phyloP scores from a whole-genome alignment of 2,888 invertebrate genomes.

The Hanleya hanleyi region DNA sequence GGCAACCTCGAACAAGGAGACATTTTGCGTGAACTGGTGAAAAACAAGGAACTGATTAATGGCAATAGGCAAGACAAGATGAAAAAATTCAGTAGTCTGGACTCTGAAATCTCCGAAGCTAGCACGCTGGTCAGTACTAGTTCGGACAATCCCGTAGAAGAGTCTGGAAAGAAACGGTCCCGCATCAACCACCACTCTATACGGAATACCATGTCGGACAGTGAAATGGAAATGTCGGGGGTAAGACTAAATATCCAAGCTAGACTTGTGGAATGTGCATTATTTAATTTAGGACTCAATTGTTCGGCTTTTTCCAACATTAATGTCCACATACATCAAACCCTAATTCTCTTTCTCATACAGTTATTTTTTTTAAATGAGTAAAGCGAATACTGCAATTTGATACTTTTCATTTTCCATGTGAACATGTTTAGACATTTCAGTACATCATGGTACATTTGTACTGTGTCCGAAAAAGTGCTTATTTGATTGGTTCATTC shows the following conservation, averaged over 20 bases:
- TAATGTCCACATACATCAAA: too few relatives aligned
- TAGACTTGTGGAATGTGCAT: too few relatives aligned
- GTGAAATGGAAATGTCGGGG: conserved; percentile 91
- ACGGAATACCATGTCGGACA: conserved; percentile 94
- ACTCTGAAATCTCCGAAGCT: conserved; percentile 87
- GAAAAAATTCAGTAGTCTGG: conserved; percentile 85
- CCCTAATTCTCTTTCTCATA: too few relatives aligned
- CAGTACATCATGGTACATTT: too few relatives aligned
- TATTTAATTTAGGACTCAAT: too few relatives aligned
- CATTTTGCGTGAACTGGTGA: conserved; percentile 94
- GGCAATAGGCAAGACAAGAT: conserved; percentile 32
- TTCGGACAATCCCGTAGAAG: conserved; percentile 56
- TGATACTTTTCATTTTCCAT: too few relatives aligned
- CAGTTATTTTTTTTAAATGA: too few relatives aligned
- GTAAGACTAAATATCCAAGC: conserved; percentile 82
- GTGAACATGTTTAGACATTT: too few relatives aligned
- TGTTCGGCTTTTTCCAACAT: too few relatives aligned
- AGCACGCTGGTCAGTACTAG: conserved; percentile 74
- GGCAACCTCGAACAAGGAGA: conserved; percentile 79
- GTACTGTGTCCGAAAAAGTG: too few relatives aligned
- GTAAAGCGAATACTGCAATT: too few relatives aligned
- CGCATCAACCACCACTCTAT: conserved; percentile 78
- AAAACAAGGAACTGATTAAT: conserved; percentile 88
- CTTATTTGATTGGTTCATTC: too few relatives aligned
- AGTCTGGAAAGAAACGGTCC: conserved; percentile 44